A percentile compares a stretch with the other conserved stretches of the same genome.
These are phyloP conservation scores for Hypanus sabinus DNA, from an alignment of 2,113 vertebrate genomes.

Conservation along the genomic window DNA sequence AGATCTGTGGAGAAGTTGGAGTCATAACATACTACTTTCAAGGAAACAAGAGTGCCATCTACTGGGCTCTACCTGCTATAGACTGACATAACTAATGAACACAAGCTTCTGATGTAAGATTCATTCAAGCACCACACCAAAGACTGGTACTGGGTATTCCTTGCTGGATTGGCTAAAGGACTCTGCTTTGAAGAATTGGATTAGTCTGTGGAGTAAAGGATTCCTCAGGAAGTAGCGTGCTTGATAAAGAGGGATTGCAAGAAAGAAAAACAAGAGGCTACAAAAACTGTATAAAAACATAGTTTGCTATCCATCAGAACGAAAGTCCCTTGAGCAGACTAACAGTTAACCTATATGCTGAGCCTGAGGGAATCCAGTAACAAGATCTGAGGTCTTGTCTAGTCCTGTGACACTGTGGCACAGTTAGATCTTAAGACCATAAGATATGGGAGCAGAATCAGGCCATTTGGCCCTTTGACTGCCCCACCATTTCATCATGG, in stretches of 20 bases:
- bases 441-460: too few species aligned
- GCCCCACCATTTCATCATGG: too few species aligned
- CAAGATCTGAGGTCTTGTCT: background rate
- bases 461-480: too few species aligned
- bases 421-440: too few species aligned
- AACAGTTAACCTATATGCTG: too few species aligned
- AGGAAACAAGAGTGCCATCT: slow-evolving; percentile 2
- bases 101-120: background rate
- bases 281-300: background rate
- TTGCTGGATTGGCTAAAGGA: background rate
- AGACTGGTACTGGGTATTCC: background rate
- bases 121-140: background rate
- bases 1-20: background rate
- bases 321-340: background rate
- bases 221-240: too few species aligned
- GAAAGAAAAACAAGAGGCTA: too few species aligned
- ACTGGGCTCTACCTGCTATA: background rate
- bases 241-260: background rate
- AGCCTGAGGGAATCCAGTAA: background rate
- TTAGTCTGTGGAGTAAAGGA: background rate
- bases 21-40: background rate
- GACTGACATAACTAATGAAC: background rate
- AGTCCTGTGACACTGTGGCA: background rate
- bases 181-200: background rate
- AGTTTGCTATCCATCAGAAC: background rate